Evolutionary conservation across 1,140 invertebrate species (phyloP).

Genomic region (Nasonia longicornis): DNA sequence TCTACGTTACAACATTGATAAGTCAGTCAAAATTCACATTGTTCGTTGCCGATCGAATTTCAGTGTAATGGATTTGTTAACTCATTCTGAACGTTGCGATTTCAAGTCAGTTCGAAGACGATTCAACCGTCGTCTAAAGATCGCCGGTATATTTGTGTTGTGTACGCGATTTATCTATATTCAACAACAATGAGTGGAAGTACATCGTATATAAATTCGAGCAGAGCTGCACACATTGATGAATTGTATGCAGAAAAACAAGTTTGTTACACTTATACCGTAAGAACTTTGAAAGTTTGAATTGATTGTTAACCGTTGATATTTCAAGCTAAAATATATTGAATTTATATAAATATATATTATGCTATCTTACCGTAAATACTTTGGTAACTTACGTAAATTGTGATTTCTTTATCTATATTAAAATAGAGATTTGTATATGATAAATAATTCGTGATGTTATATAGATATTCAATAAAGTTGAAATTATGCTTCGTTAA

Average conservation of each 20-base stretch:
- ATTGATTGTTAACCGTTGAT: neutral
- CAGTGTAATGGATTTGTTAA: neutral
- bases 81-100: neutral
- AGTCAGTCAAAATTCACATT: conserved; percentile 33
- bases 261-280: neutral
- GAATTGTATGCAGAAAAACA: neutral
- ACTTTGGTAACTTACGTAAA: conserved; percentile 26
- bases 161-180: neutral
- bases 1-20: conserved; percentile 23
- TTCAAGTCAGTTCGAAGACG: neutral
- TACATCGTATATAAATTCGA: conserved; percentile 17
- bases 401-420: neutral
- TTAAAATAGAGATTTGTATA: neutral
- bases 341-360: conserved; percentile 13
- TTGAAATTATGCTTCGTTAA: neutral
- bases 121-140: neutral
- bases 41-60: conserved; percentile 30
- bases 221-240: conserved; percentile 4
- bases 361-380: neutral
- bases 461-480: too few species aligned
- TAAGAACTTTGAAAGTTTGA: neutral
- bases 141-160: neutral
- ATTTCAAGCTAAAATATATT: conserved; percentile 12
- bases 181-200: neutral
- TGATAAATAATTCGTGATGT: neutral